Percentiles rank a stretch among this genome's conserved stretches.
These are phyloP conservation scores for Mesembrinibis cayennensis DNA, from an alignment of 2,113 vertebrate genomes.

Conservation along the genomic window DNA sequence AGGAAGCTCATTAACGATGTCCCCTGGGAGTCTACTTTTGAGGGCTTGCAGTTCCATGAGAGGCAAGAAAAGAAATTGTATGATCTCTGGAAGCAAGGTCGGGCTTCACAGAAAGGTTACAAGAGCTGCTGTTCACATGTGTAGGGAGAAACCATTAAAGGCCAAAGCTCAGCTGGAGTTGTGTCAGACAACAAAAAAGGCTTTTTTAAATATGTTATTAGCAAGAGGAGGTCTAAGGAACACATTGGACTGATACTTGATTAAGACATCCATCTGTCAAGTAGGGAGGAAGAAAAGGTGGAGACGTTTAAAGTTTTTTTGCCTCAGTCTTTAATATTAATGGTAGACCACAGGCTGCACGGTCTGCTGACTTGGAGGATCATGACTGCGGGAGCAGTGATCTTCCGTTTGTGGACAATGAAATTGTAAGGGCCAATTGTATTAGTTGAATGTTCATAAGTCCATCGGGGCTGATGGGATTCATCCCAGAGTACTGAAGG, in stretches of 20 bases:
- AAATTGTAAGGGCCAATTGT: background rate
- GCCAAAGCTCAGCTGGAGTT: background rate
- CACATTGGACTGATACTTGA: background rate
- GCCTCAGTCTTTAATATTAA: background rate
- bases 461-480: no score
- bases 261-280: background rate
- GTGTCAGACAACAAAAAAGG: background rate
- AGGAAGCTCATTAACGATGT: background rate
- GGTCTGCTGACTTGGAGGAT: background rate
- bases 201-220: background rate
- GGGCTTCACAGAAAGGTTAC: background rate
- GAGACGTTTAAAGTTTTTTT: background rate
- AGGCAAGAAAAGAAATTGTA: background rate
- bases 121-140: background rate
- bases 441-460: background rate
- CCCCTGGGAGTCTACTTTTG: background rate
- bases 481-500: no score
- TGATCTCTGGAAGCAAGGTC: background rate
- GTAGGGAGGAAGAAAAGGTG: background rate
- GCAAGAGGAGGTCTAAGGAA: background rate
- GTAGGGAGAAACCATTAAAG: background rate
- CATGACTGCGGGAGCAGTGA: background rate
- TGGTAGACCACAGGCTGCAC: background rate
- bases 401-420: background rate
- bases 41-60: background rate